Evolutionary conservation across 2,113 vertebrate genomes (phyloP).

Genomic region (Speoplatyrhinus poulsoni): DNA sequence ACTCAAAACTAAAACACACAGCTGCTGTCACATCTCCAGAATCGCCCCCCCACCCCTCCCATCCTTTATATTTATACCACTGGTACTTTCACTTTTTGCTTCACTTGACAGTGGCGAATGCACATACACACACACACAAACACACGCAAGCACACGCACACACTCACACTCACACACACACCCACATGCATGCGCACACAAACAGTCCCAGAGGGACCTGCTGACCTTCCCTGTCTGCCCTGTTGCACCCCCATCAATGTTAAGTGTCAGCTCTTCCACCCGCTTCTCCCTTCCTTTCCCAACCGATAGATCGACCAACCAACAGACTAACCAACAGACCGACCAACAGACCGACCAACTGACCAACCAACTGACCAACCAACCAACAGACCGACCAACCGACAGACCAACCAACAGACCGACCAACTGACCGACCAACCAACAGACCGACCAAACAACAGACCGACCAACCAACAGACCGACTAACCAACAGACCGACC

Average conservation of each 20-base stretch:
- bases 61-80: conserved; percentile 11
- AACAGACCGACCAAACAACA: too few species aligned
- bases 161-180: not conserved
- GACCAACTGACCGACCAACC: too few species aligned
- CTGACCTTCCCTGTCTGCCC: conserved; percentile 65
- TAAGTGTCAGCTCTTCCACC: conserved; percentile 51
- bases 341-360: too few species aligned
- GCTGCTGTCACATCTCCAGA: not conserved
- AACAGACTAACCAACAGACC: too few species aligned
- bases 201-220: conserved; percentile 43
- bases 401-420: too few species aligned
- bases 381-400: too few species aligned
- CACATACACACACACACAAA: conserved; percentile 21
- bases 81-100: conserved; percentile 18
- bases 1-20: not conserved
- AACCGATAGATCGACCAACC: too few species aligned
- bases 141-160: not conserved
- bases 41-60: conserved; percentile 1
- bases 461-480: too few species aligned
- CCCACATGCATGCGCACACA: not conserved
- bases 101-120: conserved; percentile 7
- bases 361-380: too few species aligned
- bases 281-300: conserved; percentile 13
- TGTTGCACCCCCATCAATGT: conserved; percentile 44
- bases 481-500: too few species aligned